Percentiles rank a stretch among this genome's conserved stretches.
phyloP scores from a whole-genome alignment of 2,888 invertebrate species.

The Harpagoxenus sublaevis region DNA sequence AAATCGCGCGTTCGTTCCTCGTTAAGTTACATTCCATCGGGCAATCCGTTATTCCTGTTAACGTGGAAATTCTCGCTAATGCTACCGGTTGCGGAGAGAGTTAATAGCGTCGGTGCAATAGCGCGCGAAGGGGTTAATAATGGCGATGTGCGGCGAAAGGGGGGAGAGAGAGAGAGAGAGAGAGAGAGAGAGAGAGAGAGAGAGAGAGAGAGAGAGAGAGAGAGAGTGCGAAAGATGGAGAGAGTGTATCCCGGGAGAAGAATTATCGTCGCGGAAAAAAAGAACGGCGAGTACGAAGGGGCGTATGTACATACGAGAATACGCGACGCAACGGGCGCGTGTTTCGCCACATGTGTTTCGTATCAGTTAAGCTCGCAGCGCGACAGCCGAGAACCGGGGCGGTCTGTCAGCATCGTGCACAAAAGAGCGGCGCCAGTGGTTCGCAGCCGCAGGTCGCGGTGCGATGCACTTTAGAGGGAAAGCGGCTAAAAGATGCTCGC shows the following conservation, averaged over 20 bases:
- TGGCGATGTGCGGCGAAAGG: background rate
- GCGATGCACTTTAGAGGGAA: background rate
- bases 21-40: background rate
- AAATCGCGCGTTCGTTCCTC: background rate
- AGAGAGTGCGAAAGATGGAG: background rate
- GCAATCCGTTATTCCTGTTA: slow-evolving; percentile 25
- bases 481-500: background rate
- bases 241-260: background rate
- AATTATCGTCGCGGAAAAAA: slow-evolving; percentile 41
- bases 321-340: slow-evolving; percentile 24
- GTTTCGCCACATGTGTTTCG: slow-evolving; percentile 52
- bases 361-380: slow-evolving; percentile 49
- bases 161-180: background rate
- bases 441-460: slow-evolving; percentile 5
- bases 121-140: slow-evolving; percentile 16
- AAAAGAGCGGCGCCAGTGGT: slow-evolving; percentile 49
- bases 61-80: background rate
- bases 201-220: background rate
- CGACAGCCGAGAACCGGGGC: slow-evolving; percentile 53
- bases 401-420: slow-evolving; percentile 29
- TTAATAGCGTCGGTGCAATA: slow-evolving; percentile 21
- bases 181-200: background rate
- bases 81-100: background rate
- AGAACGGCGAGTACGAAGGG: slow-evolving; percentile 23
- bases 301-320: slow-evolving; percentile 33